These are phyloP conservation scores for Limnephilus rhombicus DNA, from an alignment of 2,888 invertebrate species.

Conservation along the genomic window DNA sequence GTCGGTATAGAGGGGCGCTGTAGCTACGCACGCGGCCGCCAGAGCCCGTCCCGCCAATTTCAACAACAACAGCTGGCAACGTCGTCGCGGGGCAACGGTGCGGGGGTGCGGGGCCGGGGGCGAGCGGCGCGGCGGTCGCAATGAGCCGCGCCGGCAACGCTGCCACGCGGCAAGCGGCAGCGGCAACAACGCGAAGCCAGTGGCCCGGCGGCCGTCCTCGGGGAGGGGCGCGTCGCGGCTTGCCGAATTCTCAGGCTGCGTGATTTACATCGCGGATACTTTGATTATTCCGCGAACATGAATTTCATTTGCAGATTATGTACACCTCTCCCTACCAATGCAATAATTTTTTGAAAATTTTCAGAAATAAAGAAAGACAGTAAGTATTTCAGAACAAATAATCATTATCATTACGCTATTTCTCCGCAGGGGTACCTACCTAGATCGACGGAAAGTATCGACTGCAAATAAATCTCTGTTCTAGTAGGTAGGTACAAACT, in stretches of 20 bases:
- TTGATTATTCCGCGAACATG: neutral
- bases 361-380: neutral
- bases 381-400: no score
- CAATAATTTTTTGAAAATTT: neutral
- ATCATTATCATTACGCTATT: no score
- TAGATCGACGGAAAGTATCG: no score
- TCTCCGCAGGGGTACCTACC: no score
- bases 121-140: slow-evolving; percentile 16
- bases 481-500: no score
- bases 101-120: neutral
- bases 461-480: no score
- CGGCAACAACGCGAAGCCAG: slow-evolving; percentile 23
- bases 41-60: slow-evolving; percentile 53
- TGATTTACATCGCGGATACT: slow-evolving; percentile 15
- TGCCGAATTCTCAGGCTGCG: neutral
- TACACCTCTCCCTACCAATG: neutral
- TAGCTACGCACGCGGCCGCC: slow-evolving; percentile 53
- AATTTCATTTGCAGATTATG: neutral
- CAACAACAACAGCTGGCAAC: slow-evolving; percentile 54
- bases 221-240: slow-evolving; percentile 3
- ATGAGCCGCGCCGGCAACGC: neutral
- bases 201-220: slow-evolving; percentile 33
- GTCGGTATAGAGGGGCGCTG: slow-evolving; percentile 24
- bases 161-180: neutral
- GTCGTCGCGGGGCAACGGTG: neutral